Base-by-base conservation (phyloP, 2,797 vertebrate genomes). In the Spinus olivaceus region DNA sequence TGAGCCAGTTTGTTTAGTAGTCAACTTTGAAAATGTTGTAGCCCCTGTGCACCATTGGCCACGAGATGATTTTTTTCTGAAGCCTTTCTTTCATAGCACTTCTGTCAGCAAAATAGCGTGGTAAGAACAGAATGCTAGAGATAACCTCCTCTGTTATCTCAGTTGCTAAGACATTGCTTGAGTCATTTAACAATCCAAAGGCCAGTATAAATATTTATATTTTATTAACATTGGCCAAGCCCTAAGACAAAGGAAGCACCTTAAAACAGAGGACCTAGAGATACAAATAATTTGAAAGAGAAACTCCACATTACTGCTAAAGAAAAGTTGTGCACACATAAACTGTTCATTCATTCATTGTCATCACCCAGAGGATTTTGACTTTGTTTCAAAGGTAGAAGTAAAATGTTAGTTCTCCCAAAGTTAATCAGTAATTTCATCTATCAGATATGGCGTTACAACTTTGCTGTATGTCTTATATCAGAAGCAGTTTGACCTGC, bases 161-260 rank as follows among this genome's bases (percentile, higher is more conserved):
- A 71, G 71, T 81, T 94, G 74, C 90, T 90, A 95, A 74, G 66
- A 20, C 79, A 46, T 90, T 85, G 83, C 71, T 85, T 81, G 47
- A 92, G 61, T 37, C 71, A 70, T 51, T 51, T 81, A 72, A 53
- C 50, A 81, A 41, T 65, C 61, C 82, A 81, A 81, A 90, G 56
- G 25, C 42, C 61, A 84, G n/a, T 59, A 92, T 41, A 87, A 90
- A 92, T 83, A 85, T 78, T 92, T 90, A 32, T 70, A 28, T 61
- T 81, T 88, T 81, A 85, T 66, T 85, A 81, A 56, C 74, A 74
- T 70, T 66, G 53, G 44, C 70, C 83, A 85, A 85, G 12, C 51
- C 74, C 32, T 78, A 65, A 78, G 57, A 35, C 47, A 84, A 90
- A 81, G 51, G 39, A 53, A 87, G 69, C 47, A 61, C 65, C 82